These are phyloP conservation scores for Caerostris extrusa DNA, from an alignment of 1,140 invertebrate species.

Conservation along the genomic window DNA sequence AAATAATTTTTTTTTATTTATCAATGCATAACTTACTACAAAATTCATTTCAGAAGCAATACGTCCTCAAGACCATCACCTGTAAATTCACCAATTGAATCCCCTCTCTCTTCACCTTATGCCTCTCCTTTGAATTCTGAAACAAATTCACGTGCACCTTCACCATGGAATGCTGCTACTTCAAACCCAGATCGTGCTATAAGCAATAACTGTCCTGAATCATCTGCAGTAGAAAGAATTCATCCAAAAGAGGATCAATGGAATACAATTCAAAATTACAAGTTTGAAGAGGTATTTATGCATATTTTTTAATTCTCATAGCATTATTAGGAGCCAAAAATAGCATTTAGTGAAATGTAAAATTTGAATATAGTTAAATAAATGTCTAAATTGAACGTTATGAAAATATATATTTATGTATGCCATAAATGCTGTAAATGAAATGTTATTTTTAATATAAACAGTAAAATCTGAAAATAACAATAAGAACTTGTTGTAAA, in stretches of 20 bases:
- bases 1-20: too few species aligned
- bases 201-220: slow-evolving; percentile 26
- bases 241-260: slow-evolving; percentile 79
- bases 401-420: too few species aligned
- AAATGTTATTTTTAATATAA: too few species aligned
- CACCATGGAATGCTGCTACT: slow-evolving; percentile 75
- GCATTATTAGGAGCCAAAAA: too few species aligned
- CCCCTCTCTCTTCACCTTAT: slow-evolving; percentile 78
- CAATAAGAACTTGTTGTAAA: too few species aligned
- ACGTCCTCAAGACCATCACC: slow-evolving; percentile 44
- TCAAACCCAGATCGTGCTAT: not conserved
- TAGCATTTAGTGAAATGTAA: too few species aligned
- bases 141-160: slow-evolving; percentile 72
- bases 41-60: slow-evolving; percentile 30
- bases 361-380: too few species aligned
- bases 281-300: slow-evolving; percentile 78
- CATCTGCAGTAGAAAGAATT: slow-evolving; percentile 37
- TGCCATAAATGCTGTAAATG: too few species aligned
- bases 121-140: slow-evolving; percentile 76
- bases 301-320: not conserved
- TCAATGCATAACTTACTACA: too few species aligned
- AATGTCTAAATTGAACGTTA: too few species aligned
- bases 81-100: slow-evolving; percentile 69
- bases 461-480: too few species aligned
- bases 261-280: slow-evolving; percentile 76